phyloP scores from a whole-genome alignment of 2,888 invertebrate species.

The Cataglyphis cursor region DNA sequence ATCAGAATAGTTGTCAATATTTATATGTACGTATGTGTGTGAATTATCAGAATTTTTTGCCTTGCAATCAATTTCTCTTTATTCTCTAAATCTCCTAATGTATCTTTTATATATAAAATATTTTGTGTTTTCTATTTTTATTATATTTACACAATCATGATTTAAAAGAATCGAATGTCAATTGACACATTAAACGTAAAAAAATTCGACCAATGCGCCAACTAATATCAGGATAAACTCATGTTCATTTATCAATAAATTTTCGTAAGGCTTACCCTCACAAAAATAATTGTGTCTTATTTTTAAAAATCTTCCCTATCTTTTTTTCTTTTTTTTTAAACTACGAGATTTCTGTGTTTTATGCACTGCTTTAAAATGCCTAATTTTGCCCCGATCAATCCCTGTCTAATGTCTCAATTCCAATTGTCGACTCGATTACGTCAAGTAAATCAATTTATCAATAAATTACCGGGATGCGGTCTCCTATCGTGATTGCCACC shows the following conservation, averaged over 20 bases:
- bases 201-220: not conserved
- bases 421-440: not conserved
- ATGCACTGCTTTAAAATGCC: not conserved
- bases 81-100: not conserved
- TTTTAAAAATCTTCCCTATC: not conserved
- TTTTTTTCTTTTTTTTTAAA: not conserved
- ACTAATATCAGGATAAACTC: not conserved
- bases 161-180: not conserved
- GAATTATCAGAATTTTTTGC: not conserved
- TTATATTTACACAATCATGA: not conserved
- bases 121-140: not conserved
- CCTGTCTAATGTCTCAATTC: not conserved
- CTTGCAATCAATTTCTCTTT: not conserved
- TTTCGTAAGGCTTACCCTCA: not conserved
- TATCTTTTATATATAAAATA: not conserved
- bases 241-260: not conserved
- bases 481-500: conserved; percentile 89
- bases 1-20: not conserved
- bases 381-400: not conserved
- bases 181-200: not conserved
- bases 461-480: conserved; percentile 84
- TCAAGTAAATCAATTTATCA: conserved; percentile 33
- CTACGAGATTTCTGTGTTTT: not conserved
- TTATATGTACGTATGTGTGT: not conserved
- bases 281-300: not conserved